Percentiles rank a stretch among this genome's conserved stretches.
Conservation (phyloP, 2,113 vertebrate genomes). For the Coryphaenoides rupestris region DNA sequence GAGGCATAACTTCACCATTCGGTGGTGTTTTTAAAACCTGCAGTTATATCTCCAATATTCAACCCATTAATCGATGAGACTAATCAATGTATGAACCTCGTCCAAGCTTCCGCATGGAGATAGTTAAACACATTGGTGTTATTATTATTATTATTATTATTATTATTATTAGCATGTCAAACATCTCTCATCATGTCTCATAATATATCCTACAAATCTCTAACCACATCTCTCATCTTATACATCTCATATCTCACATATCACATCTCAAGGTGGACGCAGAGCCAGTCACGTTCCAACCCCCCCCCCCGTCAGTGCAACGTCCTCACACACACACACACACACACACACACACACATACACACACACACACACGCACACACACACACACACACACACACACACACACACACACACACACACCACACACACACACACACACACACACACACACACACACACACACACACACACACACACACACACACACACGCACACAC, state of each 20-base stretch:
- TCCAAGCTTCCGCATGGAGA: too few species aligned
- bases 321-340: constrained; percentile 28
- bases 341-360: background rate
- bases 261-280: too few species aligned
- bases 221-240: constrained; percentile 14
- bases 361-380: background rate
- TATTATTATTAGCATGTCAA: too few species aligned
- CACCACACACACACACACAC: background rate
- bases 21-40: background rate
- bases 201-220: background rate
- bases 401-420: background rate
- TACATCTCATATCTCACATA: constrained; percentile 13
- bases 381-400: constrained; percentile 1
- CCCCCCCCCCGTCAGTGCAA: constrained; percentile 16
- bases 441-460: background rate
- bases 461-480: background rate
- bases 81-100: too few species aligned
- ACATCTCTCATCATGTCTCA: background rate
- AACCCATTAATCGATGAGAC: background rate
- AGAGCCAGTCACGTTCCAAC: too few species aligned
- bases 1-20: too few species aligned
- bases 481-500: constrained; percentile 76
- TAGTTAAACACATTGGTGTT: too few species aligned
- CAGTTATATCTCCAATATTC: background rate
- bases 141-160: background rate